Conservation (phyloP, 2,888 invertebrate genomes). For the Parnassius mnemosyne region DNA sequence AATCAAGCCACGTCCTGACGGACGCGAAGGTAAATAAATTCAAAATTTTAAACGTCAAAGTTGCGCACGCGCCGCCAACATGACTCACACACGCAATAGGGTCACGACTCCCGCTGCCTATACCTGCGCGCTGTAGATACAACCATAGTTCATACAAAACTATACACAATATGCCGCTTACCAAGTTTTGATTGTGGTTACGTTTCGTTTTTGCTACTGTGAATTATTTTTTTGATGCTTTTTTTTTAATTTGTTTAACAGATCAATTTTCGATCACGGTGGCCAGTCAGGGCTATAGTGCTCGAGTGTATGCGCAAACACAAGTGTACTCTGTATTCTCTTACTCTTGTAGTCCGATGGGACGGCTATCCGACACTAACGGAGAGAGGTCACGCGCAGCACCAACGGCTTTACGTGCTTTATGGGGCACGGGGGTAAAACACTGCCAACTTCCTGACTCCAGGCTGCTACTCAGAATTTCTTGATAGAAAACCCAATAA, state of each 20-base stretch:
- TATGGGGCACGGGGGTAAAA: no score
- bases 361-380: no score
- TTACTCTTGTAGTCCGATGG: no score
- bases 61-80: conserved; percentile 69
- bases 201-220: conserved; percentile 36
- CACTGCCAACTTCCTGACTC: no score
- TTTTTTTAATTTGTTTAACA: background rate
- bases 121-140: conserved; percentile 38
- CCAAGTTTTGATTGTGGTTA: conserved; percentile 67
- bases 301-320: no score
- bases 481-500: no score
- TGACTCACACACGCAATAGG: conserved; percentile 77
- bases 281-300: no score
- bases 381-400: no score
- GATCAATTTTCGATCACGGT: no score
- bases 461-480: no score
- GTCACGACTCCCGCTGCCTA: conserved; percentile 66
- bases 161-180: conserved; percentile 51
- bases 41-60: conserved; percentile 69
- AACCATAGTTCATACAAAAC: conserved; percentile 42
- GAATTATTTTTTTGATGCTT: conserved; percentile 46
- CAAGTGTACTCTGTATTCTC: no score
- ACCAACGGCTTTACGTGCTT: no score
- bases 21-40: conserved; percentile 60
- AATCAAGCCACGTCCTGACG: conserved; percentile 26